These are phyloP conservation scores for Drosophila melanica DNA, from an alignment of 1,140 invertebrate species.

Conservation along the genomic window DNA sequence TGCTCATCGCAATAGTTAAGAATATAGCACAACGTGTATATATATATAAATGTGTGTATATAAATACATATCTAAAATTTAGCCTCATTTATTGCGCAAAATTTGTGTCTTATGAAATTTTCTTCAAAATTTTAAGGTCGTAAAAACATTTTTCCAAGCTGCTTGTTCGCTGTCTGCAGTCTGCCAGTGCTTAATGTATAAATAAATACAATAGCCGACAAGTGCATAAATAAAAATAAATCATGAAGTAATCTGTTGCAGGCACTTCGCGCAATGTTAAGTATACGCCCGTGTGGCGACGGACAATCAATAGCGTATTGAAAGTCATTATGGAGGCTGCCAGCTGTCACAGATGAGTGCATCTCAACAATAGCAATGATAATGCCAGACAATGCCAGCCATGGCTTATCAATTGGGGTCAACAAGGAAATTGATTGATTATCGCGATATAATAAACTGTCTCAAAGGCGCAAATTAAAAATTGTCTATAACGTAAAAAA, in stretches of 20 bases:
- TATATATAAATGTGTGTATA: not conserved
- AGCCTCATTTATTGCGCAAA: slow-evolving; percentile 27
- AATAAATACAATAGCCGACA: slow-evolving; percentile 59
- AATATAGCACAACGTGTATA: slow-evolving; percentile 8
- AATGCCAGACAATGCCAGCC: slow-evolving; percentile 45
- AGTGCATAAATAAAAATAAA: slow-evolving; percentile 60
- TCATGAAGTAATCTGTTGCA: slow-evolving; percentile 48
- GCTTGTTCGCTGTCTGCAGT: slow-evolving; percentile 10
- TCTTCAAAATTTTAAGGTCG: slow-evolving; percentile 58
- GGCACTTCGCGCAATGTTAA: slow-evolving; percentile 32
- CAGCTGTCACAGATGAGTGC: slow-evolving; percentile 12
- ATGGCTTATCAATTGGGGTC: slow-evolving; percentile 54
- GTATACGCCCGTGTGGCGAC: slow-evolving; percentile 43
- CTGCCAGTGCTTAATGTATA: slow-evolving; percentile 49
- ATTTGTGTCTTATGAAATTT: slow-evolving; percentile 42
- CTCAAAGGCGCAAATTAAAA: not conserved
- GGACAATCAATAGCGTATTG: not conserved
- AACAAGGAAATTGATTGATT: slow-evolving; percentile 36
- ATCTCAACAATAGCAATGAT: slow-evolving; percentile 38
- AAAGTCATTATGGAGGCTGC: slow-evolving; percentile 26
- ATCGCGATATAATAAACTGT: slow-evolving; percentile 6
- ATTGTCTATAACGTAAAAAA: not conserved
- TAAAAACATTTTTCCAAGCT: slow-evolving; percentile 49
- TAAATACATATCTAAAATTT: not conserved
- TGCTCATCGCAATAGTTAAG: not conserved